Conservation (phyloP, 1,140 invertebrate genomes). For the Trichoplusia ni region DNA sequence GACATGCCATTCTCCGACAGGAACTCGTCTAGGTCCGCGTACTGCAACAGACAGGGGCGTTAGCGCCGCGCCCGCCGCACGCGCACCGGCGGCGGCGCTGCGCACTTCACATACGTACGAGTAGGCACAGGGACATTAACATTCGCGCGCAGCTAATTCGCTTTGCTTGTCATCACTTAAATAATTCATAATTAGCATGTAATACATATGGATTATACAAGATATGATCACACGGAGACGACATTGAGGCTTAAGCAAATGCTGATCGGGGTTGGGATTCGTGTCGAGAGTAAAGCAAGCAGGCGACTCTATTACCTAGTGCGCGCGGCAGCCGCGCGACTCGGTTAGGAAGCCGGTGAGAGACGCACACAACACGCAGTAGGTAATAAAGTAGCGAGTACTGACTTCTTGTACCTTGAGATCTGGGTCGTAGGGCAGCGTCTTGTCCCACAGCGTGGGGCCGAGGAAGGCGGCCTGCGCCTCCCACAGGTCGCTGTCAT, state of each 20-base stretch:
- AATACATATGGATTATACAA: not conserved
- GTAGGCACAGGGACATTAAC: not conserved
- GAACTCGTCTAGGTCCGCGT: constrained; percentile 98
- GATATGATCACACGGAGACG: not conserved
- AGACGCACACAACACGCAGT: constrained; percentile 69
- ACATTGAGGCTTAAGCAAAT: not conserved
- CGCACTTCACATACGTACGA: constrained; percentile 1
- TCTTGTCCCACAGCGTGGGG: constrained; percentile 97
- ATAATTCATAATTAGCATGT: constrained; percentile 1
- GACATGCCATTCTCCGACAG: constrained; percentile 96
- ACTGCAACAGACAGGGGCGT: constrained; percentile 84
- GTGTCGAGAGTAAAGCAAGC: constrained; percentile 1
- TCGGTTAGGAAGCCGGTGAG: constrained; percentile 51
- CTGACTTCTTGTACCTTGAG: constrained; percentile 91
- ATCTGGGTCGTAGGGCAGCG: constrained; percentile 93
- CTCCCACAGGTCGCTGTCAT: constrained; percentile 93
- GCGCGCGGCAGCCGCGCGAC: constrained; percentile 41
- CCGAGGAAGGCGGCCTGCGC: constrained; percentile 96
- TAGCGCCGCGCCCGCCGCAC: constrained; percentile 21
- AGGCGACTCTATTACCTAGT: constrained; percentile 66
- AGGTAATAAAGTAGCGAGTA: constrained; percentile 74
- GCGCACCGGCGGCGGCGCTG: constrained; percentile 1
- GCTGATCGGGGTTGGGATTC: not conserved
- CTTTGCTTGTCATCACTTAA: constrained; percentile 11
- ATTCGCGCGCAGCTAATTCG: constrained; percentile 33